phyloP scores from a whole-genome alignment of 2,888 invertebrate species.

The Didymodactylos carnosus region DNA sequence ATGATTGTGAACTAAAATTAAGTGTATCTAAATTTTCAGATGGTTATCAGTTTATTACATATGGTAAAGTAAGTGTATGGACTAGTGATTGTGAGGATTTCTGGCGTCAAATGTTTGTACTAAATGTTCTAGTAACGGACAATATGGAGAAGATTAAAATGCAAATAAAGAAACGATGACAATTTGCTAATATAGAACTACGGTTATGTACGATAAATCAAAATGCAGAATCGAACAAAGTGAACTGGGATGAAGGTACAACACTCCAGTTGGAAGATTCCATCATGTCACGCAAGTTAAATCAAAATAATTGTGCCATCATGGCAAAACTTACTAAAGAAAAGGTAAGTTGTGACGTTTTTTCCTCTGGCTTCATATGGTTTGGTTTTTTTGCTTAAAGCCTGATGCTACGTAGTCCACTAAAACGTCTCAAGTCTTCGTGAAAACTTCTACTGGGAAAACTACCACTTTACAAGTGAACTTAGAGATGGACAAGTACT shows the following conservation, averaged over 20 bases:
- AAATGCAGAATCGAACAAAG: not conserved
- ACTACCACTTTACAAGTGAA: conserved; percentile 68
- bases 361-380: not conserved
- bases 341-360: not conserved
- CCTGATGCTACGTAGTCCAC: not conserved
- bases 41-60: not conserved
- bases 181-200: not conserved
- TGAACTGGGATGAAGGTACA: not conserved
- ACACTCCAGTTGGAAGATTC: not conserved
- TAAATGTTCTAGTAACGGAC: not conserved
- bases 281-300: not conserved
- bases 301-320: not conserved
- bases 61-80: not conserved
- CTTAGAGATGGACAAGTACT: conserved; percentile 19
- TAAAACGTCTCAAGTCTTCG: conserved; percentile 37
- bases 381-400: not conserved
- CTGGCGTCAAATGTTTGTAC: not conserved
- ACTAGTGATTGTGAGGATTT: not conserved
- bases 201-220: not conserved
- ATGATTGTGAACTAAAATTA: not conserved
- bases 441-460: conserved; percentile 76
- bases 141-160: not conserved
- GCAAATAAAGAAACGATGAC: not conserved
- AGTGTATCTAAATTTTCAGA: not conserved
- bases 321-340: not conserved